Evolutionary conservation across 2,797 vertebrate species (phyloP), one percentile per base, ranked within the genome.

Genomic region (Valencia hispanica): DNA sequence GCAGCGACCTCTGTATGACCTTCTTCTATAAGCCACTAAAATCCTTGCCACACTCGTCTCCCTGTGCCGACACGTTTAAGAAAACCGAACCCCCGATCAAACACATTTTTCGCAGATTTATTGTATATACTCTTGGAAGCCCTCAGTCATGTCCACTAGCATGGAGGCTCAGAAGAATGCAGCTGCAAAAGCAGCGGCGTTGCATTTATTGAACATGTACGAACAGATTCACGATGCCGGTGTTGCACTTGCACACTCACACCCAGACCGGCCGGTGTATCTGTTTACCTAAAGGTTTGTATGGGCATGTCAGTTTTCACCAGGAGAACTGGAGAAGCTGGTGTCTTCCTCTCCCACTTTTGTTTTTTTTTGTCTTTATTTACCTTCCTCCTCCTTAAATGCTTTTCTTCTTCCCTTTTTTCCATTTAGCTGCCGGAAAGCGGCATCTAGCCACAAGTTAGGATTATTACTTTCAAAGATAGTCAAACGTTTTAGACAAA

Each of bases 231-330:
- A 74, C 11, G 18, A 7, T 39, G 9, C 36, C 14, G 15, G 20
- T 18, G 41, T 48, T 63, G 20, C 43, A 3, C 18, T 48, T 36
- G 68, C 57, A 68, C 70, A 65, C 77, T 77, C 72, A 77, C 77
- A 79, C 47, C 8, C 78, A 25, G 45, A 74, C 72, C 78, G 74
- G 39, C 32, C n/a, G 78, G 78, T 85, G 82, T 84, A 73, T 88
- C 75, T 87, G 84, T 91, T 83, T 88, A 81, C 71, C n/a, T 74
- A 22, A 73, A 75, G 81, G 75, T 76, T 12, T 87, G 86, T 80
- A 69, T 55, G 70, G 87, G 65, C 88, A 86, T 86, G 90, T 89
- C 82, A 66, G 79, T 68, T 73, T 72, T 18, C 14, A n/a, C 30
- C 34, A 1, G 9, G 48, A 41, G 17, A 74, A 74, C 51, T 7